Evolutionary conservation across 2,113 vertebrate genomes (phyloP), one percentile per base, ranked within the genome.

Genomic region (Dasypus novemcinctus): DNA sequence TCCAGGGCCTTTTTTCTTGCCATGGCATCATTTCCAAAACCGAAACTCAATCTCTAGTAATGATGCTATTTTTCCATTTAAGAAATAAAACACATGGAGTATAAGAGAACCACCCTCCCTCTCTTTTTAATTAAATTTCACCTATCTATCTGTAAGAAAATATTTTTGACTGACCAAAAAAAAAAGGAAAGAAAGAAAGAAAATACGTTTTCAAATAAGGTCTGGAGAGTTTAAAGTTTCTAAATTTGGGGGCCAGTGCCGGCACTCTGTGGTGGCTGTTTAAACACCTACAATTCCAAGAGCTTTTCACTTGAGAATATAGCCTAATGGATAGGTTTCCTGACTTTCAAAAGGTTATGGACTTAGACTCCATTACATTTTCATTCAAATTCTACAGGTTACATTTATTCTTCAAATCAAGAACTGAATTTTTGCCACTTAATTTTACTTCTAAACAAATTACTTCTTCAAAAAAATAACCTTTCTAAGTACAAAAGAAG

Each of bases 401-500:
- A 86, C 78, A 80, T n/a, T 91, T 89, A n/a, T 27, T 76, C 95
- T 94, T 84, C 63, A 92, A 95, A 95, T 63, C 61, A 83, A 63
- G 64, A 85, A 66, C 75, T 69, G 0, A 80, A 41, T 97, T 97
- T 98, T 88, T 96, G 33, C 90, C 96, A 96, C 90, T 97, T 97
- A 79, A 69, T 96, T 96, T 38, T 68, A 93, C 91, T 98, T 92
- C 94, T 96, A 96, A 97, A 95, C 91, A 95, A 97, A 96, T 97
- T 75, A 93, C 91, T 98, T 94, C 75, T 94, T 10, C 94, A 94
- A 81, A 86, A 96, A 90, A 97, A 97, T 96, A 85, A 87, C 33
- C 0, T 0, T 83, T 82, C 69, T 91, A 94, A 97, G 82, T 84
- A 97, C 88, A 96, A 97, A 97, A 97, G 52, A 91, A 90, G 72